Evolutionary conservation across 2,888 invertebrate species (phyloP).

Genomic region (Apodemia mormo): DNA sequence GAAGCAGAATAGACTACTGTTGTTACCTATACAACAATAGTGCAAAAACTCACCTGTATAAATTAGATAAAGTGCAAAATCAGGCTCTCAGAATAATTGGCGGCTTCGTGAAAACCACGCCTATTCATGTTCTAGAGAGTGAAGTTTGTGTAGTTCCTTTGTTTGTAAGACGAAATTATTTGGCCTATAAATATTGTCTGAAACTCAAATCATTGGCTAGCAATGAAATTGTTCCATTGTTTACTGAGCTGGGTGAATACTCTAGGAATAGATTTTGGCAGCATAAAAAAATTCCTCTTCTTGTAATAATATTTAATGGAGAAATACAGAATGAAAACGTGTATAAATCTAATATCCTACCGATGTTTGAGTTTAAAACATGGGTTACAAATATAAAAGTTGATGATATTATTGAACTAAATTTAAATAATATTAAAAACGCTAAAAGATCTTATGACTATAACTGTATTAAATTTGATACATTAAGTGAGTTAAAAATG

Average conservation of each 20-base stretch:
- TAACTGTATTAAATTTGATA: not conserved
- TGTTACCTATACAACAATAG: too few relatives aligned
- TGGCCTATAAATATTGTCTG: too few relatives aligned
- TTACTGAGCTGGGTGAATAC: too few relatives aligned
- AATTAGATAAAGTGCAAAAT: not conserved
- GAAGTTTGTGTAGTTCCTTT: not conserved
- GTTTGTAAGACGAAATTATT: not conserved
- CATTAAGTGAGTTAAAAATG: not conserved
- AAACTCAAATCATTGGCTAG: too few relatives aligned
- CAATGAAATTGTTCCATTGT: too few relatives aligned
- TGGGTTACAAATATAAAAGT: not conserved
- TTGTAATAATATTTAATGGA: too few relatives aligned
- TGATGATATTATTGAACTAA: not conserved
- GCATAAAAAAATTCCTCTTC: too few relatives aligned
- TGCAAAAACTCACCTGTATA: too few relatives aligned
- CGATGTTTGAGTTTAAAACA: not conserved
- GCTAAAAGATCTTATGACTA: not conserved
- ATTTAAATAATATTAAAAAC: not conserved
- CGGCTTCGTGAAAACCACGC: not conserved
- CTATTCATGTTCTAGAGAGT: not conserved
- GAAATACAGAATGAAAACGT: not conserved
- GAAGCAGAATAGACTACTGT: too few relatives aligned
- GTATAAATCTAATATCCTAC: not conserved
- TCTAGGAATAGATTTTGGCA: too few relatives aligned
- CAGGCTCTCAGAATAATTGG: conserved; percentile 1